Base-by-base conservation (phyloP, 1,140 invertebrate genomes). In the Sycophaga agraensis region DNA sequence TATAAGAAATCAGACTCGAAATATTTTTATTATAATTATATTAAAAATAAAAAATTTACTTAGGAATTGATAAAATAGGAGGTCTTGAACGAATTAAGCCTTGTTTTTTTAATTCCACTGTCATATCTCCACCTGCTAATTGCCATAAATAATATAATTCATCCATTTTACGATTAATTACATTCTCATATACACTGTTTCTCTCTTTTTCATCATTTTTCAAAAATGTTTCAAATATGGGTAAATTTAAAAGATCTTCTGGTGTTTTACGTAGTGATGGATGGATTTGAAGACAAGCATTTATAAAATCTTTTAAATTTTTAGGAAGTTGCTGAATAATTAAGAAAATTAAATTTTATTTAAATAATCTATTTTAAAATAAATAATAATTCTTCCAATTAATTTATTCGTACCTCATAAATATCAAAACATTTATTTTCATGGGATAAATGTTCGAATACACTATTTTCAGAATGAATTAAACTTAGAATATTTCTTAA, bases 121-220 rank as follows among this genome's bases (percentile, higher is more conserved):
- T 89, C 40, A 97, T 90, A 82, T 98, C 95, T 1, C 96, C 96
- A 28, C 96, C 96, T 21, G 96, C 91, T 45, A 98, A 79, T 73
- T 93, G 91, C 97, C 97, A 99, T 70, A 96, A 86, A 79, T 97
- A 91, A 78, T 97, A 98, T 4, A 97, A 83, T 72, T 93, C 90
- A 58, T 91, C 84, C 69, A 95, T 79, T 59, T 84, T 84, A 63
- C 89, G 83, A 31, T 84, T 82, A 71, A 85, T 82, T 9, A 88
- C 66, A 24, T 85, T 83, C 28, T 78, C 77, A 19, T 81, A 72
- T 24, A 70, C 66, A 55, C 70, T 74, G 55, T 74, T 66, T 59
- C 76, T 63, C n/a, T 76, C 66, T 14, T 70, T 66, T 64, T 59
- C 67, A 74, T 71, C 67, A 43, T 66, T 70, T 40, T 63, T 63